Conservation (phyloP, 2,888 invertebrate species). For the Choreutis nemorana region DNA sequence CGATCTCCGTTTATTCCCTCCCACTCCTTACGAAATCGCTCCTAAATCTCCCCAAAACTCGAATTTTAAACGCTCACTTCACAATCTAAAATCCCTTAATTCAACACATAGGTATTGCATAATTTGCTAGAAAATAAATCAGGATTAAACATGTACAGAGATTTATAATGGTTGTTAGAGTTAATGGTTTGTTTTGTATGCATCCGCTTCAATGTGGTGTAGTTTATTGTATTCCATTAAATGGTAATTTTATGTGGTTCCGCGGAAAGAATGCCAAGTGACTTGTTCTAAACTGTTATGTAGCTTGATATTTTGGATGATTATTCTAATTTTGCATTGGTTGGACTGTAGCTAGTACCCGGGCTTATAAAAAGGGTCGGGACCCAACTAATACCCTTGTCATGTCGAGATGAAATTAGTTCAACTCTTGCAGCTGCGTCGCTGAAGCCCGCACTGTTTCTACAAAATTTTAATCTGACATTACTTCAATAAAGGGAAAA, state of each 20-base stretch:
- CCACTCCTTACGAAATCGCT: conserved; percentile 38
- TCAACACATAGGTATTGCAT: conserved; percentile 42
- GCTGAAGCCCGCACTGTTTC: conserved; percentile 35
- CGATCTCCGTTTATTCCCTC: conserved; percentile 42
- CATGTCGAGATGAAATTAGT: conserved; percentile 63
- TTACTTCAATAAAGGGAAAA: conserved; percentile 34
- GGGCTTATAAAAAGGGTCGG: conserved; percentile 53
- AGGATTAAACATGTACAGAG: conserved; percentile 17
- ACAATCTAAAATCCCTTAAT: conserved; percentile 42
- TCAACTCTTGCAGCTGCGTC: conserved; percentile 55
- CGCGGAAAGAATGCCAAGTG: neutral
- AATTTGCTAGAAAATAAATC: conserved; percentile 26
- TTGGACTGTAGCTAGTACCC: conserved; percentile 31
- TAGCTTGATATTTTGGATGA: conserved; percentile 1
- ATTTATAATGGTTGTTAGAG: neutral
- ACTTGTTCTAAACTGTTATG: no score
- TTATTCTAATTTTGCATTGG: conserved; percentile 13
- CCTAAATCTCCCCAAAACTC: conserved; percentile 40
- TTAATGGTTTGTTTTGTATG: conserved; percentile 7
- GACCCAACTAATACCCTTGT: conserved; percentile 63
- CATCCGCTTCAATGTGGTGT: conserved; percentile 4
- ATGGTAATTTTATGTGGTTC: conserved; percentile 1
- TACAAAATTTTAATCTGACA: conserved; percentile 48
- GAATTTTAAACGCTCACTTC: conserved; percentile 30
- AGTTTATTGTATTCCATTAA: conserved; percentile 3